Conservation (phyloP, 2,888 invertebrate genomes). For the Junonia oenone region DNA sequence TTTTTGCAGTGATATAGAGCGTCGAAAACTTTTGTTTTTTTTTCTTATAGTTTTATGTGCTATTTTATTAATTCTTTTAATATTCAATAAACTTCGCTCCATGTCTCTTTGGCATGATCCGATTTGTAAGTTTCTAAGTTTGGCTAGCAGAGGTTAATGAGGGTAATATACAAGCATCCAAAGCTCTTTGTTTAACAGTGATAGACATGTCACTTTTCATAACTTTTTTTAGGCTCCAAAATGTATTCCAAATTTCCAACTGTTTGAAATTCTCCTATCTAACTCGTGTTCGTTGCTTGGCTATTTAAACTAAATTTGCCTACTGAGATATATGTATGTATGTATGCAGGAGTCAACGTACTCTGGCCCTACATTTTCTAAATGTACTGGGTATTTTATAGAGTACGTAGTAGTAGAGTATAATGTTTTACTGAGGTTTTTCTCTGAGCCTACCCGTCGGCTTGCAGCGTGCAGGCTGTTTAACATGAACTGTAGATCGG, state of each 20-base stretch:
- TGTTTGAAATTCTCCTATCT: slow-evolving; percentile 11
- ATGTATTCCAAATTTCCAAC: slow-evolving; percentile 20
- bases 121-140: slow-evolving; percentile 15
- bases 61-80: slow-evolving; percentile 25
- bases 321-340: slow-evolving; percentile 27
- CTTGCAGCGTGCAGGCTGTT: slow-evolving; percentile 21
- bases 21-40: slow-evolving; percentile 22
- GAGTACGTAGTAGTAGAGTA: slow-evolving; percentile 25
- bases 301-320: slow-evolving; percentile 21
- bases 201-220: slow-evolving; percentile 14
- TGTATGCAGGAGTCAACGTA: slow-evolving; percentile 25
- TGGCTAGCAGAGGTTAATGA: slow-evolving; percentile 15
- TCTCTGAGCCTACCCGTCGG: slow-evolving; percentile 23
- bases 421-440: slow-evolving; percentile 27
- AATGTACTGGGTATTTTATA: slow-evolving; percentile 9
- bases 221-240: slow-evolving; percentile 20
- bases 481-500: slow-evolving; percentile 19
- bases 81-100: slow-evolving; percentile 25
- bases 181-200: slow-evolving; percentile 7
- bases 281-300: slow-evolving; percentile 9
- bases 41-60: slow-evolving; percentile 1
- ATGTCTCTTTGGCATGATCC: slow-evolving; percentile 19
- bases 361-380: slow-evolving; percentile 7
- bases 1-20: slow-evolving; percentile 20
- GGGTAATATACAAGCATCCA: slow-evolving; percentile 18